Percentiles rank a stretch among this genome's conserved stretches.
phyloP scores from a whole-genome alignment of 2,888 invertebrate species.

The Teleiodes luculella region DNA sequence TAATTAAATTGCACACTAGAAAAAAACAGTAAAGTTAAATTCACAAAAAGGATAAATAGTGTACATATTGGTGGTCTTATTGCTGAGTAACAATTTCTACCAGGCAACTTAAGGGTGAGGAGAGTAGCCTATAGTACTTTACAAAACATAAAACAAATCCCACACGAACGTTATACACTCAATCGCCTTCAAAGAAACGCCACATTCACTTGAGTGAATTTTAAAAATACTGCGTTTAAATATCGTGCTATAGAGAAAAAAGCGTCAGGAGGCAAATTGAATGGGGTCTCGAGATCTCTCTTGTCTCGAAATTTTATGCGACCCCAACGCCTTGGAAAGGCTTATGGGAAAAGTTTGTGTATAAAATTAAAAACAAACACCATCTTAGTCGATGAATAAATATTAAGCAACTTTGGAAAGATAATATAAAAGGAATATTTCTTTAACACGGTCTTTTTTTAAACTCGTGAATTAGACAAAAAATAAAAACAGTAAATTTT shows the following conservation, averaged over 20 bases:
- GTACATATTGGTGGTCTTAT: too few species aligned
- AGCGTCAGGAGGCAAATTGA: slow-evolving; percentile 24
- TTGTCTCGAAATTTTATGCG: slow-evolving; percentile 1
- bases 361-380: slow-evolving; percentile 4
- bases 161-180: too few species aligned
- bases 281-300: slow-evolving; percentile 15
- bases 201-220: slow-evolving; percentile 14
- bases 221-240: slow-evolving; percentile 23
- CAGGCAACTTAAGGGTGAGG: too few species aligned
- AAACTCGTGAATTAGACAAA: too few species aligned
- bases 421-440: background rate
- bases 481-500: too few species aligned
- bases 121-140: too few species aligned
- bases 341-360: slow-evolving; percentile 3
- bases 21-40: too few species aligned
- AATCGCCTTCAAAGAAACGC: background rate
- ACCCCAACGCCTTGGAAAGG: background rate
- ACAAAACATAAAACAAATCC: too few species aligned
- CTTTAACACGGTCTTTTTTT: too few species aligned
- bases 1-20: too few species aligned
- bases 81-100: too few species aligned
- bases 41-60: too few species aligned
- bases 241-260: slow-evolving; percentile 24
- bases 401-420: background rate
- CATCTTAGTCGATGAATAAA: background rate